Conservation (phyloP, 2,888 invertebrate genomes). For the Drosophila hamatofila region DNA sequence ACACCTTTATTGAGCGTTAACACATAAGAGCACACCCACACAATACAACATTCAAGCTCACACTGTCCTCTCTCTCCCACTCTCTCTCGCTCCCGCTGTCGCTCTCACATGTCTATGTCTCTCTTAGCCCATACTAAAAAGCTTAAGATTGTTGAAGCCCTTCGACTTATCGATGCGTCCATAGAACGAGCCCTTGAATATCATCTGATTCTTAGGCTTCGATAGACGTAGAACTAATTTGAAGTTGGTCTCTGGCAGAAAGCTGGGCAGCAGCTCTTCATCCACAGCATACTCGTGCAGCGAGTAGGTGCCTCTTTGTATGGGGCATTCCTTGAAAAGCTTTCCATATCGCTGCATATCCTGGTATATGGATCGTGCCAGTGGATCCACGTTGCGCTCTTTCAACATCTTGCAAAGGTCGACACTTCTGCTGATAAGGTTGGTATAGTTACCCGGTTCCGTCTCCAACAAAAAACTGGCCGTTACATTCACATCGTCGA, state of each 20-base stretch:
- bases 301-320: constrained; percentile 72
- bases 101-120: neutral
- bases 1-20: constrained; percentile 39
- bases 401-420: constrained; percentile 80
- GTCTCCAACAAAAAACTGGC: constrained; percentile 66
- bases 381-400: constrained; percentile 68
- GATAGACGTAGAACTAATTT: constrained; percentile 47
- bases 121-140: constrained; percentile 80
- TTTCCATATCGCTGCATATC: constrained; percentile 76
- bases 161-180: constrained; percentile 83
- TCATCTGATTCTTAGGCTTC: constrained; percentile 38
- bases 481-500: constrained; percentile 71
- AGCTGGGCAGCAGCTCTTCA: constrained; percentile 82
- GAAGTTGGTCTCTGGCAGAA: constrained; percentile 79
- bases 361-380: constrained; percentile 69
- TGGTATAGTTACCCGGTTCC: constrained; percentile 67
- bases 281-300: constrained; percentile 75
- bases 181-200: constrained; percentile 70
- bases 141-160: constrained; percentile 83
- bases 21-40: constrained; percentile 3
- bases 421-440: constrained; percentile 60
- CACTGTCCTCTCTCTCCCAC: neutral
- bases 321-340: constrained; percentile 77
- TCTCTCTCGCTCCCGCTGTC: neutral
- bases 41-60: neutral